These are phyloP conservation scores for Diplodus sargus DNA, from an alignment of 2,797 vertebrate genomes.

Conservation along the genomic window DNA sequence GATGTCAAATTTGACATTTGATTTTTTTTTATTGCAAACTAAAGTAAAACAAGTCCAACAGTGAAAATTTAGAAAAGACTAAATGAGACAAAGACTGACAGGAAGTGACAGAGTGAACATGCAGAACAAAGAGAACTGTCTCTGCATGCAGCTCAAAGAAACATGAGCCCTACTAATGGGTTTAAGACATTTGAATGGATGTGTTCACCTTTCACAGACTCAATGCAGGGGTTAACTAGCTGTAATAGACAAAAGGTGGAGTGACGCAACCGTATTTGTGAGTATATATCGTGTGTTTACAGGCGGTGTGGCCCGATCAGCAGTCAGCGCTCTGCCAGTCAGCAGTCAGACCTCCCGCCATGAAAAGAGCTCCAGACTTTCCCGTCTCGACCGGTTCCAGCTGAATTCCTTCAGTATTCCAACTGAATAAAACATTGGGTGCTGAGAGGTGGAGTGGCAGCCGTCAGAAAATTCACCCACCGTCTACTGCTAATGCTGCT, in stretches of 20 bases:
- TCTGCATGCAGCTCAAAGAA: constrained; percentile 16
- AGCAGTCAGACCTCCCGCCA: constrained; percentile 36
- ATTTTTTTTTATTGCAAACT: not conserved
- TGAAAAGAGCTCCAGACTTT: constrained; percentile 46
- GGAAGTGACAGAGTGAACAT: constrained; percentile 1
- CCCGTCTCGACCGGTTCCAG: constrained; percentile 48
- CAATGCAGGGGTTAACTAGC: not conserved
- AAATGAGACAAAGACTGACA: constrained; percentile 22
- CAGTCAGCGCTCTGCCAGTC: constrained; percentile 34
- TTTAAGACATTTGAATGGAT: constrained; percentile 17
- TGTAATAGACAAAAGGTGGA: not conserved
- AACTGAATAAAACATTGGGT: constrained; percentile 49
- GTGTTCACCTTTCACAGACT: constrained; percentile 7
- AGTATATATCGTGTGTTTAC: constrained; percentile 30
- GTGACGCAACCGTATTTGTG: constrained; percentile 2
- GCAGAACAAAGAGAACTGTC: too few relatives aligned
- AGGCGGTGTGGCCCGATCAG: constrained; percentile 28
- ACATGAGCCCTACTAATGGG: constrained; percentile 23
- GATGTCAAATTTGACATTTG: not conserved
- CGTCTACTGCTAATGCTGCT: not conserved
- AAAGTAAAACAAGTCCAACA: constrained; percentile 4
- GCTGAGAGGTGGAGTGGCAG: constrained; percentile 47
- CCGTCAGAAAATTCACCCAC: constrained; percentile 17
- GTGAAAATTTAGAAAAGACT: constrained; percentile 3
- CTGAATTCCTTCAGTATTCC: constrained; percentile 31